Conservation (phyloP, 2,797 vertebrate species). For the Neosalanx taihuensis region DNA sequence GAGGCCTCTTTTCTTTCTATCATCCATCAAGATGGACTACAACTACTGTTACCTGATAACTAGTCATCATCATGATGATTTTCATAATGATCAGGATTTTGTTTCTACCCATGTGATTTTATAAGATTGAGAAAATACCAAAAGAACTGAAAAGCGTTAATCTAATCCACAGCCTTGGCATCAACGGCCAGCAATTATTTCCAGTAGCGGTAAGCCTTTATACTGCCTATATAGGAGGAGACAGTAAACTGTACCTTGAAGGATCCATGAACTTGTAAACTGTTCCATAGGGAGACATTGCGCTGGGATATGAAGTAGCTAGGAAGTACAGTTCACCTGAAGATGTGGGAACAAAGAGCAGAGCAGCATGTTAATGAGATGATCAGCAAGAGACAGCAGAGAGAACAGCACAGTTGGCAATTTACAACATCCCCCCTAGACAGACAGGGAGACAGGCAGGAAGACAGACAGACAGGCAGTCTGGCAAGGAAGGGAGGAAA, state of each 20-base stretch:
- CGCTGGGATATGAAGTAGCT: conserved; percentile 78
- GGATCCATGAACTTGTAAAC: conserved; percentile 85
- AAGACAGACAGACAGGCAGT: too few species aligned
- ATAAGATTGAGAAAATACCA: too few species aligned
- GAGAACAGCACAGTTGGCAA: too few species aligned
- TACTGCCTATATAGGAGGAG: too few species aligned
- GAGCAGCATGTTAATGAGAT: neutral
- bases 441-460: too few species aligned
- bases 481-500: too few species aligned
- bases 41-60: too few species aligned
- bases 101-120: neutral
- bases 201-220: neutral
- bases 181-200: neutral
- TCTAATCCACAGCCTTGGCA: neutral
- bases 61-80: neutral
- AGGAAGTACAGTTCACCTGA: conserved; percentile 85
- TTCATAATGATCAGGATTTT: neutral
- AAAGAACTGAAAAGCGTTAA: neutral
- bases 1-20: neutral
- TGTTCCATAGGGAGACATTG: conserved; percentile 70
- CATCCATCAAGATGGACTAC: too few species aligned
- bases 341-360: neutral
- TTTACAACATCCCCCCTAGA: too few species aligned
- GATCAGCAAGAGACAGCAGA: neutral
- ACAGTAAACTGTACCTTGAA: conserved; percentile 72